Percentiles rank a stretch among this genome's conserved stretches.
phyloP scores from a whole-genome alignment of 2,888 invertebrate genomes.

The Venusia cambrica region DNA sequence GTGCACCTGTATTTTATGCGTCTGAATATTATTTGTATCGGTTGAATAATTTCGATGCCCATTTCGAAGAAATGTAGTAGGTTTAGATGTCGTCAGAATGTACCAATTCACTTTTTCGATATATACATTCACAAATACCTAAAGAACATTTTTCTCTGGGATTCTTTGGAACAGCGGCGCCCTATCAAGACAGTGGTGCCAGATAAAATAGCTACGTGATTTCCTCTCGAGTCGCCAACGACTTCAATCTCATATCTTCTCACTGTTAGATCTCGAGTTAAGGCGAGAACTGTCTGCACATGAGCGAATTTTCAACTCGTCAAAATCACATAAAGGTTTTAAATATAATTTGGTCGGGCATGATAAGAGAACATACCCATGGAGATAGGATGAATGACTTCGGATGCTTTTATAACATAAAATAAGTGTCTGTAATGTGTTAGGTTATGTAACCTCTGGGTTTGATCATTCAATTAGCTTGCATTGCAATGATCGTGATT shows the following conservation, averaged over 20 bases:
- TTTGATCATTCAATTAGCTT: too few species aligned
- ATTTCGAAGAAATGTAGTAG: too few species aligned
- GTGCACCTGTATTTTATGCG: too few species aligned
- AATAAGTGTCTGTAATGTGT: too few species aligned
- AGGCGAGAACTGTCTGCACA: conserved; percentile 13
- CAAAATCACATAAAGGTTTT: conserved; percentile 9
- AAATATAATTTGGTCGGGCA: too few species aligned
- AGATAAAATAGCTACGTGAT: conserved; percentile 75
- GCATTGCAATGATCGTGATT: too few species aligned
- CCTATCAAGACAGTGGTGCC: conserved; percentile 52
- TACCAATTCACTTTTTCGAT: not conserved
- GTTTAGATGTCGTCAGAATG: too few species aligned
- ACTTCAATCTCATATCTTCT: conserved; percentile 63
- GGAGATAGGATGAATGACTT: too few species aligned
- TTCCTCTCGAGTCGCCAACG: conserved; percentile 40
- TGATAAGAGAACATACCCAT: conserved; percentile 1
- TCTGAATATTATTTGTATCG: too few species aligned
- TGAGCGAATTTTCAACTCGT: conserved; percentile 10
- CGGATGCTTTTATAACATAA: too few species aligned
- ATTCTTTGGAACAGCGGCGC: conserved; percentile 29
- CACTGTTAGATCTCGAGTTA: conserved; percentile 41
- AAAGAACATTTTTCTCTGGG: conserved; percentile 16
- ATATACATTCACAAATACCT: conserved; percentile 1
- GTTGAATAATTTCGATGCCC: too few species aligned
- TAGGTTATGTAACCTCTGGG: too few species aligned